Percentiles rank a stretch among this genome's conserved stretches.
phyloP scores from a whole-genome alignment of 2,797 vertebrate genomes.

The Cuculus canorus region DNA sequence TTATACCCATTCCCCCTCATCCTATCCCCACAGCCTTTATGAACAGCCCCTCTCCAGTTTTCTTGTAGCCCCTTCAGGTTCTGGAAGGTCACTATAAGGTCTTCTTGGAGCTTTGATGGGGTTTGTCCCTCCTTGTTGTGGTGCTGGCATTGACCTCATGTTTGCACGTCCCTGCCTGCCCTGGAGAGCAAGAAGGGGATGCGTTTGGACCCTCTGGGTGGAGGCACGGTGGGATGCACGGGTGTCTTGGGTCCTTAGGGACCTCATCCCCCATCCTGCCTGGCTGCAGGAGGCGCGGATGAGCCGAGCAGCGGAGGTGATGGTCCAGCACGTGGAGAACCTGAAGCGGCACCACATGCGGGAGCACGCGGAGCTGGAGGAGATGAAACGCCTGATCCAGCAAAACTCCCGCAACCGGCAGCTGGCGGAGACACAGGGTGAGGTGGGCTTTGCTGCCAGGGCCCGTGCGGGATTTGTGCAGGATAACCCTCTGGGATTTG shows the following conservation, averaged over 20 bases:
- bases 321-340: constrained; percentile 88
- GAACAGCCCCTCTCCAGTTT: too few species aligned
- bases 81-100: too few species aligned
- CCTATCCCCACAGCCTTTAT: too few species aligned
- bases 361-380: constrained; percentile 81
- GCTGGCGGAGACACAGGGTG: constrained; percentile 65
- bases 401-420: constrained; percentile 74
- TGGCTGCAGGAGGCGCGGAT: constrained; percentile 82
- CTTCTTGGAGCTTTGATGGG: too few species aligned
- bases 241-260: background rate
- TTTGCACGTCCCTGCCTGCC: rapidly evolving
- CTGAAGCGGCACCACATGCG: constrained; percentile 78
- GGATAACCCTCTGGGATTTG: background rate
- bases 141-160: rapidly evolving
- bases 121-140: background rate
- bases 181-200: background rate
- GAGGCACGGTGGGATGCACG: background rate
- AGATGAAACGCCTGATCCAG: constrained; percentile 80
- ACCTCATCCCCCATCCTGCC: background rate
- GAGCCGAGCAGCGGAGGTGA: constrained; percentile 84
- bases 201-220: background rate
- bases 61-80: too few species aligned
- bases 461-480: rapidly evolving
- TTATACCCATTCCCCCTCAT: too few species aligned
- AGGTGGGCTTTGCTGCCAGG: background rate